phyloP scores from a whole-genome alignment of 2,888 invertebrate species.

The Scaptomyza cyrtandrae region DNA sequence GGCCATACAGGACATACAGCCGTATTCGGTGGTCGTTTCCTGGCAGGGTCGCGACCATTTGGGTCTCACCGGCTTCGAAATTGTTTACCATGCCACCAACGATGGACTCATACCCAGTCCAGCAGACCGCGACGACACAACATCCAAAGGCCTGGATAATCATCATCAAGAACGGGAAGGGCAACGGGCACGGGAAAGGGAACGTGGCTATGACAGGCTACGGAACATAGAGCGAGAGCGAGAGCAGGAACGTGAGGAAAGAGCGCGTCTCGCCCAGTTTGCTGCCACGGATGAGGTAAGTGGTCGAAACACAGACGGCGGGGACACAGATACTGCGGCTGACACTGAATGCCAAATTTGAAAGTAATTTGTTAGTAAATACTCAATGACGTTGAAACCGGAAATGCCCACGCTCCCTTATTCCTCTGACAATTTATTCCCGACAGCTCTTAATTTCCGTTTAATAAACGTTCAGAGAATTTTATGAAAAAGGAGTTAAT shows the following conservation, averaged over 20 bases:
- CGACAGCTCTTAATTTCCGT: constrained; percentile 31
- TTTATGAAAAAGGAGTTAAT: not conserved
- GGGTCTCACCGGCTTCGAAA: constrained; percentile 92
- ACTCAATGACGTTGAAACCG: constrained; percentile 21
- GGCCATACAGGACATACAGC: constrained; percentile 94
- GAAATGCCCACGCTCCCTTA: not conserved
- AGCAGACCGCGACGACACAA: constrained; percentile 38
- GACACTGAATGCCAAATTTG: constrained; percentile 39
- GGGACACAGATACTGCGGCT: not conserved
- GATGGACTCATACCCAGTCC: constrained; percentile 82
- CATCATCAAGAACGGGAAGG: constrained; percentile 27
- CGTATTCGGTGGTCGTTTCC: constrained; percentile 93
- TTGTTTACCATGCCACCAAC: constrained; percentile 91
- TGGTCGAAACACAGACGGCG: constrained; percentile 5
- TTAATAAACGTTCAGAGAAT: constrained; percentile 54
- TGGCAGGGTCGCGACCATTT: constrained; percentile 96
- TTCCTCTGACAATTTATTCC: not conserved
- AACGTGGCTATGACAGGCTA: constrained; percentile 6
- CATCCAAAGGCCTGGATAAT: constrained; percentile 22
- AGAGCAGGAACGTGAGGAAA: constrained; percentile 29
- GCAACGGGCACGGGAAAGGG: constrained; percentile 29
- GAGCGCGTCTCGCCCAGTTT: constrained; percentile 41
- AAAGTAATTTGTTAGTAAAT: constrained; percentile 55
- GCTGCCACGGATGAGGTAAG: constrained; percentile 70
- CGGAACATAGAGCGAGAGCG: constrained; percentile 3